Percentiles rank a stretch among this genome's conserved stretches.
phyloP scores from a whole-genome alignment of 1,140 invertebrate genomes.

The Riptortus pedestris region DNA sequence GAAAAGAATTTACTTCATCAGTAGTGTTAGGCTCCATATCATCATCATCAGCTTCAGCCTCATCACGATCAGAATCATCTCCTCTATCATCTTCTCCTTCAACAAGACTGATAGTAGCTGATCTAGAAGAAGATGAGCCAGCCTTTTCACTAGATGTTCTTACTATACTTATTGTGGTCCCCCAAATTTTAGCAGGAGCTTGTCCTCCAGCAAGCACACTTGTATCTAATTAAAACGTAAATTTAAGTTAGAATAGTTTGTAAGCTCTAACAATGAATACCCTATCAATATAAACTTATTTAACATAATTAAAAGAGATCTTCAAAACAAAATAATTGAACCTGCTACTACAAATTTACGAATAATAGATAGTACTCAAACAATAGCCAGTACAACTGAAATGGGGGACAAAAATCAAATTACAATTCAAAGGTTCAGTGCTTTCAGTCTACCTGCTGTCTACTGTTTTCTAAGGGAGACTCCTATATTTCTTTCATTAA shows the following conservation, averaged over 20 bases:
- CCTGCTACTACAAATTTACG: no score
- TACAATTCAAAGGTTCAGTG: no score
- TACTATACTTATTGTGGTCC: constrained; percentile 53
- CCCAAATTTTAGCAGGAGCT: constrained; percentile 47
- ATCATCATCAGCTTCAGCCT: constrained; percentile 36
- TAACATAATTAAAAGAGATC: no score
- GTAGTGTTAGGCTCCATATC: constrained; percentile 32
- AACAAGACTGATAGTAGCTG: constrained; percentile 13
- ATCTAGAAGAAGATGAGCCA: neutral
- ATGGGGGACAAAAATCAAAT: no score
- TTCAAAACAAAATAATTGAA: no score
- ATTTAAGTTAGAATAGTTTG: neutral
- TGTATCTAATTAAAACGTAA: neutral
- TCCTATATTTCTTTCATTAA: no score
- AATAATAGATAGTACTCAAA: no score
- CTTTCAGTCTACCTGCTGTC: no score
- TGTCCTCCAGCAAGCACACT: neutral
- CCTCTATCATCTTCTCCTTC: constrained; percentile 33
- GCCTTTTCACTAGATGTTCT: constrained; percentile 35
- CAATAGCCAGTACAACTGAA: no score
- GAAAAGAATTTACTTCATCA: constrained; percentile 28
- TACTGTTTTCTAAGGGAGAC: no score
- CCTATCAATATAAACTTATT: neutral
- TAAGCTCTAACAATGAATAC: neutral
- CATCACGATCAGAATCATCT: constrained; percentile 38